Evolutionary conservation across 2,888 invertebrate genomes (phyloP).

Genomic region (Calameuta filiformis): DNA sequence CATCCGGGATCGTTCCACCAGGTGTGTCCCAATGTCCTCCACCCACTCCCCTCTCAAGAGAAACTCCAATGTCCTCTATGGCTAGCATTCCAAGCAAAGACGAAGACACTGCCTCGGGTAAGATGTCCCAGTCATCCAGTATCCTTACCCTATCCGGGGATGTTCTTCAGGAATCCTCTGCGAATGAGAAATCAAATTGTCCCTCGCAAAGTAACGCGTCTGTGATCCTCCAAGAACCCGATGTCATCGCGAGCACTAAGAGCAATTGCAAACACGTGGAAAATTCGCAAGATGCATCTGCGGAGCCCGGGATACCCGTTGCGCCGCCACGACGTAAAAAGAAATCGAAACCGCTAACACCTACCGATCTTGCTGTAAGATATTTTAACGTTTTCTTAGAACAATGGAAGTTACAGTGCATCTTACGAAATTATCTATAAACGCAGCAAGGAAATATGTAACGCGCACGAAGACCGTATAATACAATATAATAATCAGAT

Average conservation of each 20-base stretch:
- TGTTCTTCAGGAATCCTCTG: constrained; percentile 50
- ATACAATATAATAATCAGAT: no score
- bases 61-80: constrained; percentile 56
- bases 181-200: constrained; percentile 49
- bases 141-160: constrained; percentile 59
- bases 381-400: constrained; percentile 33
- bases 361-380: constrained; percentile 62
- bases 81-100: constrained; percentile 59
- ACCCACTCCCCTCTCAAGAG: constrained; percentile 44
- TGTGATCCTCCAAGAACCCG: constrained; percentile 79
- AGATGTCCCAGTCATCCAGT: constrained; percentile 60
- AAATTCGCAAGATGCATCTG: constrained; percentile 42
- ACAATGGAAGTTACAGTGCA: constrained; percentile 54
- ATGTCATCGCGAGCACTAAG: constrained; percentile 93
- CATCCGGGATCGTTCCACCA: constrained; percentile 50
- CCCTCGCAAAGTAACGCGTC: constrained; percentile 50
- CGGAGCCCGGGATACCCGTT: constrained; percentile 68
- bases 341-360: constrained; percentile 69
- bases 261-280: constrained; percentile 56
- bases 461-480: no score
- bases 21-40: constrained; percentile 45
- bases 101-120: constrained; percentile 60
- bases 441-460: constrained; percentile 48
- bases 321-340: constrained; percentile 86
- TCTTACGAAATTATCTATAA: constrained; percentile 62